phyloP scores from a whole-genome alignment of 35 echinoderm and acorn worm species.

The Heliocidaris erythrogramma region DNA sequence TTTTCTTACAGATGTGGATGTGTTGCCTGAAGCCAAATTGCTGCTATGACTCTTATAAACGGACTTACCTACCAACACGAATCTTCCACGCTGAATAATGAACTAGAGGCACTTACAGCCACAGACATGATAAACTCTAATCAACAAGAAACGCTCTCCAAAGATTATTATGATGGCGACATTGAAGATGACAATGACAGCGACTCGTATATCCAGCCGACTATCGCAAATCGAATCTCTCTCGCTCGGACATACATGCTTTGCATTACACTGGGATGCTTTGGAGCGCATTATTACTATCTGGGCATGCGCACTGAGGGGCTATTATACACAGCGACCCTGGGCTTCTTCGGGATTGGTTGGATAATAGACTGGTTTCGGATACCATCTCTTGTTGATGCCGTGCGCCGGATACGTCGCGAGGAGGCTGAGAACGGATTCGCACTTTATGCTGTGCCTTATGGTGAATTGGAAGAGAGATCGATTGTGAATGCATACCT shows the following conservation, averaged over 20 bases:
- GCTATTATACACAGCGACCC: conserved; percentile 50
- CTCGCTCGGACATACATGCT: conserved; percentile 39
- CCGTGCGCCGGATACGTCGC: background rate
- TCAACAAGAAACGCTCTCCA: background rate
- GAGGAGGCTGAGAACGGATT: conserved; percentile 35
- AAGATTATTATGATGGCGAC: background rate
- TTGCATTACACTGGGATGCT: conserved; percentile 27
- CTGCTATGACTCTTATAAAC: background rate
- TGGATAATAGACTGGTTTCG: conserved; percentile 60
- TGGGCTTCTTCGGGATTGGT: conserved; percentile 60
- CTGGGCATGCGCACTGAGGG: conserved; percentile 52
- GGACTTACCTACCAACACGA: background rate
- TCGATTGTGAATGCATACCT: conserved; percentile 19
- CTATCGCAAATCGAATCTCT: conserved; percentile 6
- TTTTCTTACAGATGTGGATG: background rate
- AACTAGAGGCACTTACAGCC: background rate
- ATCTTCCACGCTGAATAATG: background rate
- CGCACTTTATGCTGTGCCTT: conserved; percentile 1
- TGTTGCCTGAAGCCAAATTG: background rate
- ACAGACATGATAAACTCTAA: background rate
- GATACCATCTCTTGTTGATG: conserved; percentile 55
- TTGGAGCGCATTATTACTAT: conserved; percentile 75
- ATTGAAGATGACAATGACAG: background rate
- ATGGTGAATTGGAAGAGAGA: conserved; percentile 26
- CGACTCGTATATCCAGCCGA: background rate